These are phyloP conservation scores for Caenorhabditis latens DNA, from an alignment of 1,140 invertebrate species.

Conservation along the genomic window DNA sequence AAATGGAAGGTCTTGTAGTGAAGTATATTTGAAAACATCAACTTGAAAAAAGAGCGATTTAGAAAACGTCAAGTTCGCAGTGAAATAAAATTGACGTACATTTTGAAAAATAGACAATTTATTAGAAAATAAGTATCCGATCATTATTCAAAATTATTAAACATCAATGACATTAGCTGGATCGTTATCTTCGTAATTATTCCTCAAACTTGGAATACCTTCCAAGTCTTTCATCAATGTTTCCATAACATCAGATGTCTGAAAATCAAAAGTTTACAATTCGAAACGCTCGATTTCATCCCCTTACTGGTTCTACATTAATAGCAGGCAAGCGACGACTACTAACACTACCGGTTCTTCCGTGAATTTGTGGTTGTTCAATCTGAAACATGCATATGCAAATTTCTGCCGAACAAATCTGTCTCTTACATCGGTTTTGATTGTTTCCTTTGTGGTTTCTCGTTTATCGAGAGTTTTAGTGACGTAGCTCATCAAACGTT, in stretches of 20 bases:
- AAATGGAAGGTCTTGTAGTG: too few relatives aligned
- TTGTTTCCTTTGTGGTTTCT: constrained; percentile 6
- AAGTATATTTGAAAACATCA: too few relatives aligned
- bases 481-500: constrained; percentile 47
- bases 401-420: too few relatives aligned
- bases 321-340: constrained; percentile 4
- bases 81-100: too few relatives aligned
- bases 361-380: constrained; percentile 37
- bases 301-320: constrained; percentile 35
- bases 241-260: constrained; percentile 44
- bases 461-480: constrained; percentile 30
- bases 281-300: neutral
- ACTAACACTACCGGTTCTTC: constrained; percentile 27
- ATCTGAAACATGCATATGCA: neutral
- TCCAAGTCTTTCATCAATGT: constrained; percentile 34
- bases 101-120: too few relatives aligned
- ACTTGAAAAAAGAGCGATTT: too few relatives aligned
- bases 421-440: constrained; percentile 19
- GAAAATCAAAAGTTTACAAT: neutral
- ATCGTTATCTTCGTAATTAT: constrained; percentile 47
- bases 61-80: too few relatives aligned
- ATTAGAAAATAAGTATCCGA: too few relatives aligned
- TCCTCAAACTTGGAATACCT: constrained; percentile 13
- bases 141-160: neutral
- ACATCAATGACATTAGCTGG: constrained; percentile 41